Evolutionary conservation across 2,113 vertebrate species (phyloP).

Genomic region (Pseudorectes ferrugineus): DNA sequence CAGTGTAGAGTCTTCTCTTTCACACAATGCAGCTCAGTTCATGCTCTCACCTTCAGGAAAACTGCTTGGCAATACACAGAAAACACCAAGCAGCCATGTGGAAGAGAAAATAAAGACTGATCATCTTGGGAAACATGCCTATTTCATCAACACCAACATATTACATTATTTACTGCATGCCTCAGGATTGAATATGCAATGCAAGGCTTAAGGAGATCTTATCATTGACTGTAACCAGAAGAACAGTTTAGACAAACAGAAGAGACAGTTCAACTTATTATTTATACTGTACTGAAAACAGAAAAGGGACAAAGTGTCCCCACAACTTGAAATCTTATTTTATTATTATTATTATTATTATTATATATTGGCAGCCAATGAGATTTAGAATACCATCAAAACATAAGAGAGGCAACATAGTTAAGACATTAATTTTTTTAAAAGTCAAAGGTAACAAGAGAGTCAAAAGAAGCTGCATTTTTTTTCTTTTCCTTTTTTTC

Average conservation of each 20-base stretch:
- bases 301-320: neutral
- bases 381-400: neutral
- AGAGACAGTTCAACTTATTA: neutral
- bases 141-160: neutral
- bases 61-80: neutral
- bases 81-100: fast-evolving
- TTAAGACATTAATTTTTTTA: neutral
- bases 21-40: neutral
- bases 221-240: neutral
- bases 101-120: neutral
- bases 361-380: neutral
- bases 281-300: neutral
- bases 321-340: neutral
- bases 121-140: neutral
- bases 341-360: neutral
- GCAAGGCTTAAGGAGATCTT: neutral
- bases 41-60: neutral
- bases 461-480: neutral
- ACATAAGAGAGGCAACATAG: neutral
- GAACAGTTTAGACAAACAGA: neutral
- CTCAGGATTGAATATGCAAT: neutral
- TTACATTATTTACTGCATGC: neutral
- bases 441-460: neutral
- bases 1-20: neutral
- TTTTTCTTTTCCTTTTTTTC: neutral